Percentiles rank a stretch among this genome's conserved stretches.
Evolutionary conservation across 2,888 invertebrate genomes (phyloP).

Genomic region (Caradrina kadenii): DNA sequence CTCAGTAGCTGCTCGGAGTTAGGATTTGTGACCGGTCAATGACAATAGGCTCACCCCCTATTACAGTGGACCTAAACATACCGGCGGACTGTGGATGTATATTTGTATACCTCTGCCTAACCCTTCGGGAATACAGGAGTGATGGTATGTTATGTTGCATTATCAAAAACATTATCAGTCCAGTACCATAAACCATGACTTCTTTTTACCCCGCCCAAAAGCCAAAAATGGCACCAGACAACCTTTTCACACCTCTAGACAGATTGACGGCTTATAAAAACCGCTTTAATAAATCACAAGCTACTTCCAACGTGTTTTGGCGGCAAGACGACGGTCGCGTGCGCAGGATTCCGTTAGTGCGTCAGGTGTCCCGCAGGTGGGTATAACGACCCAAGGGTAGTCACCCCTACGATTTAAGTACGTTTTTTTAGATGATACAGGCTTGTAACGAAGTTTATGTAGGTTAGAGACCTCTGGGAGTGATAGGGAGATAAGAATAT

Average conservation of each 20-base stretch:
- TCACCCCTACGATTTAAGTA: conserved; percentile 68
- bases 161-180: neutral
- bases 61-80: too few species aligned
- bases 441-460: conserved; percentile 59
- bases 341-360: conserved; percentile 83
- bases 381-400: conserved; percentile 78
- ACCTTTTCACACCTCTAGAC: conserved; percentile 10
- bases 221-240: neutral
- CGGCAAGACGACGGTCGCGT: conserved; percentile 69
- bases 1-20: too few species aligned
- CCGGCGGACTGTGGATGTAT: too few species aligned
- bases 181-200: neutral
- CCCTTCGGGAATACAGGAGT: too few species aligned
- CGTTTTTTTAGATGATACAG: conserved; percentile 47
- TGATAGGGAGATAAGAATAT: conserved; percentile 23
- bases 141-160: too few species aligned
- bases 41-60: too few species aligned
- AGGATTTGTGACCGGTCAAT: too few species aligned
- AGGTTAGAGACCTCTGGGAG: conserved; percentile 21
- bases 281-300: conserved; percentile 46
- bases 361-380: conserved; percentile 82
- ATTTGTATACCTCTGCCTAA: too few species aligned
- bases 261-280: neutral
- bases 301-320: conserved; percentile 48
- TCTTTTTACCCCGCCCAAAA: too few species aligned